Percentiles rank a stretch among this genome's conserved stretches.
phyloP scores from a whole-genome alignment of 1,140 invertebrate species.

The Papilio polytes region DNA sequence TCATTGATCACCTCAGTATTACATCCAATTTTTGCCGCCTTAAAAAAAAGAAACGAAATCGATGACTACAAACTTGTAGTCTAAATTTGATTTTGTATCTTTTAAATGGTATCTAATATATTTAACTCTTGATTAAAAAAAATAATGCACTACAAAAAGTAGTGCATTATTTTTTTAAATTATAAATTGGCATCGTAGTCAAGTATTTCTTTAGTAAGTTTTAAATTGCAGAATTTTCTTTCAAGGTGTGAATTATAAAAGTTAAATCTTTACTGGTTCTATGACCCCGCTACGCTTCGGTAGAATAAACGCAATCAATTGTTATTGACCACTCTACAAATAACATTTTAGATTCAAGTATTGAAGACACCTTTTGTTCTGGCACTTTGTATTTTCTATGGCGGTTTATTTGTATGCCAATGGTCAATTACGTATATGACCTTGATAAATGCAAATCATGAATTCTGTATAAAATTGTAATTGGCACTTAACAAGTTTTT shows the following conservation, averaged over 20 bases:
- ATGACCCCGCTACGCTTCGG: constrained; percentile 77
- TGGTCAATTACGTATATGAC: background rate
- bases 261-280: constrained; percentile 79
- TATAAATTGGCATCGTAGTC: background rate
- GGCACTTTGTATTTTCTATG: constrained; percentile 22
- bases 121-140: too few relatives aligned
- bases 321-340: constrained; percentile 58
- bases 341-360: constrained; percentile 52
- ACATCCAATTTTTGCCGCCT: too few relatives aligned
- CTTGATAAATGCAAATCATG: background rate
- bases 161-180: too few relatives aligned
- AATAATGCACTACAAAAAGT: too few relatives aligned
- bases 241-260: constrained; percentile 54
- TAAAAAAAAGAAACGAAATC: too few relatives aligned
- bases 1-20: too few relatives aligned
- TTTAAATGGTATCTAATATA: too few relatives aligned
- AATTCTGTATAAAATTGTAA: background rate
- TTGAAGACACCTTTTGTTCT: constrained; percentile 41
- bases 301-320: constrained; percentile 65
- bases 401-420: constrained; percentile 28
- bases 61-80: too few relatives aligned
- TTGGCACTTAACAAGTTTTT: background rate
- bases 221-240: constrained; percentile 3
- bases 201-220: background rate
- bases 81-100: too few relatives aligned